phyloP scores from a whole-genome alignment of 2,888 invertebrate genomes.

The Cantharis lateralis region DNA sequence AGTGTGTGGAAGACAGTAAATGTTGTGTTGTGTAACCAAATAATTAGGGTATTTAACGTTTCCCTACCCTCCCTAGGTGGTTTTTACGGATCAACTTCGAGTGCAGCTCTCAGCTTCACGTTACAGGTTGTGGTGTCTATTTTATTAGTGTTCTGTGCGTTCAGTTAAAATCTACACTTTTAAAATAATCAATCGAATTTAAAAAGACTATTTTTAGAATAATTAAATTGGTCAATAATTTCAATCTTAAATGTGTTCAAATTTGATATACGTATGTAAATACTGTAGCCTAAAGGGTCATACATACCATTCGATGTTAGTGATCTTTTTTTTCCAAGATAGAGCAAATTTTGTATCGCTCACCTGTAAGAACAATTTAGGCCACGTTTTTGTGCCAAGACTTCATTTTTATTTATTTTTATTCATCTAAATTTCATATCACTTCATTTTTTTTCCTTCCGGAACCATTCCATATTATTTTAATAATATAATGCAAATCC shows the following conservation, averaged over 20 bases:
- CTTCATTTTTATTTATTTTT: neutral
- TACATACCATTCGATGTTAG: constrained; percentile 22
- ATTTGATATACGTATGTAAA: constrained; percentile 33
- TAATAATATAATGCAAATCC: constrained; percentile 5
- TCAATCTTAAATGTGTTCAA: constrained; percentile 34
- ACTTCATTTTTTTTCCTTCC: neutral
- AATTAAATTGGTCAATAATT: constrained; percentile 31
- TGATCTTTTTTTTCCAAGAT: constrained; percentile 11
- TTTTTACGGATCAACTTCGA: constrained; percentile 49
- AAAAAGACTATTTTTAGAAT: constrained; percentile 21
- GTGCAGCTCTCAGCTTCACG: constrained; percentile 47
- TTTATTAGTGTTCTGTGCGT: constrained; percentile 45
- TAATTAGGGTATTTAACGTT: constrained; percentile 31
- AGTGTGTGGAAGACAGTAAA: constrained; percentile 20
- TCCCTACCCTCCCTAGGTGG: constrained; percentile 45
- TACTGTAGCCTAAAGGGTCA: constrained; percentile 19
- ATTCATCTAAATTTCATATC: neutral
- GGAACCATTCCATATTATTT: neutral
- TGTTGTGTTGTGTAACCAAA: constrained; percentile 22
- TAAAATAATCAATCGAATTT: constrained; percentile 12
- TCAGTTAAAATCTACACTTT: constrained; percentile 27
- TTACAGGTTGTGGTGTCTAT: constrained; percentile 52
- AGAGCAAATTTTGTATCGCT: constrained; percentile 1
- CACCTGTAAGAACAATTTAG: neutral
- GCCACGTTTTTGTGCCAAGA: neutral